Percentiles rank a stretch among this genome's conserved stretches.
These are phyloP conservation scores for Rhinella marina DNA, from an alignment of 2,797 vertebrate genomes.

Conservation along the genomic window DNA sequence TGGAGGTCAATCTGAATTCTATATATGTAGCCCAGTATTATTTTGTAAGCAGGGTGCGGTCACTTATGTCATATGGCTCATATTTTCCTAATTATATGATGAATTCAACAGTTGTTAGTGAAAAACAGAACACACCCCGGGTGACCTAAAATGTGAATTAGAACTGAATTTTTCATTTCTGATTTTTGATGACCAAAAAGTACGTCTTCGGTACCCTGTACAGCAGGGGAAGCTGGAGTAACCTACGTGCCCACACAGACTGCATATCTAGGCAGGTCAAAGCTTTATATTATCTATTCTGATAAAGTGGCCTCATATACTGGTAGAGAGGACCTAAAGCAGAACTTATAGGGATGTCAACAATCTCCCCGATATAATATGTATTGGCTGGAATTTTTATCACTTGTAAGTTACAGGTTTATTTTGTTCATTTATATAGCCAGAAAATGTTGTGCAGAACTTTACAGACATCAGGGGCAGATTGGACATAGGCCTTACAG, in stretches of 20 bases:
- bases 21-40: background rate
- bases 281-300: background rate
- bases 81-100: constrained; percentile 11
- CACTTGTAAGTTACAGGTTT: background rate
- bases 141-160: constrained; percentile 13
- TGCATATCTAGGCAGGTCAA: background rate
- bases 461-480: no score
- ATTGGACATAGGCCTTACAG: no score
- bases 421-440: no score
- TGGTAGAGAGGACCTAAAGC: background rate
- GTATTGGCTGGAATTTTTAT: background rate
- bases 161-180: background rate
- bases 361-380: no score
- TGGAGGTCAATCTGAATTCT: background rate
- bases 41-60: background rate
- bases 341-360: background rate
- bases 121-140: constrained; percentile 12
- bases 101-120: background rate
- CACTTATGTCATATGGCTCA: constrained; percentile 2
- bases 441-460: no score
- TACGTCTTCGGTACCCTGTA: no score
- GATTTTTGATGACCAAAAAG: background rate
- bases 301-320: background rate
- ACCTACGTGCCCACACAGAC: background rate
- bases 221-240: no score